phyloP scores from a whole-genome alignment of 2,113 vertebrate species.

The Origma solitaria region DNA sequence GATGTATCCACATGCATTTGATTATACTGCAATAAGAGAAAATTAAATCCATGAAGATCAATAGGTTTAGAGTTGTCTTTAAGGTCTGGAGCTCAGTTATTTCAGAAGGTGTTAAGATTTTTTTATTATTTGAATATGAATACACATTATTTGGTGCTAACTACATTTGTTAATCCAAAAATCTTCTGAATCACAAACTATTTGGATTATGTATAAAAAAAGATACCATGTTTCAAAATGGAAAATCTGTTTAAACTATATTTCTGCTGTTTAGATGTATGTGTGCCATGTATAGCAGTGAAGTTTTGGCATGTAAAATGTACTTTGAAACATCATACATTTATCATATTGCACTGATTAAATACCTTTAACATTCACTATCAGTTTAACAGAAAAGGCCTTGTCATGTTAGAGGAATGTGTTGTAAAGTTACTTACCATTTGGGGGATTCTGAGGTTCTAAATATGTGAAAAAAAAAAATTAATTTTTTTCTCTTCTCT shows the following conservation, averaged over 20 bases:
- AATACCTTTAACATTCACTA: not conserved
- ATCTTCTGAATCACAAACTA: not conserved
- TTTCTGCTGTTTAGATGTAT: not conserved
- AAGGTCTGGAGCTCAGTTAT: not conserved
- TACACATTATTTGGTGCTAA: not conserved
- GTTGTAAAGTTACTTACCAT: not conserved
- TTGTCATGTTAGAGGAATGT: not conserved
- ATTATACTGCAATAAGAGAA: not conserved
- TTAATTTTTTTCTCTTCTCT: not conserved
- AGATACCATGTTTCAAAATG: not conserved
- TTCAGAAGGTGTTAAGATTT: not conserved
- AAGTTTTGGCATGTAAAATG: not conserved
- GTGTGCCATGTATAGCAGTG: accelerated
- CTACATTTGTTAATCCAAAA: not conserved
- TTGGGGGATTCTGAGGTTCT: not conserved
- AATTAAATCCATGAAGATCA: not conserved
- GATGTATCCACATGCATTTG: not conserved
- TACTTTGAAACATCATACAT: not conserved
- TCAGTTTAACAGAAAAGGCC: not conserved
- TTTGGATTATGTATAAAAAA: not conserved
- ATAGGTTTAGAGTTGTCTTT: not conserved
- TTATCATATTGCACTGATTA: not conserved
- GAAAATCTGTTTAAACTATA: not conserved
- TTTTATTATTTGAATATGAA: not conserved
- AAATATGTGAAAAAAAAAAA: not conserved